phyloP scores from a whole-genome alignment of 1,140 invertebrate genomes.

The Bombus pascuorum region DNA sequence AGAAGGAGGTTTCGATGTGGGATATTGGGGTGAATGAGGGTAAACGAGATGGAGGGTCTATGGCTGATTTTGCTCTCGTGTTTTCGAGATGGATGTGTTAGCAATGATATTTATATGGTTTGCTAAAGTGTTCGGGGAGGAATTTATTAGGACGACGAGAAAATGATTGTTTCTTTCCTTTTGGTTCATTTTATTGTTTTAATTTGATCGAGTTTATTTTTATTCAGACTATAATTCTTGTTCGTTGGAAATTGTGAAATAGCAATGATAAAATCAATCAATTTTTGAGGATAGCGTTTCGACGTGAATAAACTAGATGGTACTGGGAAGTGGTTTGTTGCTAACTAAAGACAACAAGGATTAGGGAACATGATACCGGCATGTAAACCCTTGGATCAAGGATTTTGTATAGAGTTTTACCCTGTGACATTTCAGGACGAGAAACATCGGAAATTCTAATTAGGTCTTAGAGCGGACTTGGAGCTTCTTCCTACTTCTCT shows the following conservation, averaged over 20 bases:
- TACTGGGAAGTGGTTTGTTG: too few species aligned
- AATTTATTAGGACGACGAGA: not conserved
- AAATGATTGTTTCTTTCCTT: not conserved
- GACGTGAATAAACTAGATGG: too few species aligned
- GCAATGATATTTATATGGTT: too few species aligned
- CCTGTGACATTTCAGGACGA: not conserved
- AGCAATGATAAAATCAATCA: too few species aligned
- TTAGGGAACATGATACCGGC: not conserved
- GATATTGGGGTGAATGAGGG: not conserved
- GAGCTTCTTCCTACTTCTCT: not conserved
- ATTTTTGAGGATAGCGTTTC: too few species aligned
- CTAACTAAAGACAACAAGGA: not conserved
- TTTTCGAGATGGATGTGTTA: not conserved
- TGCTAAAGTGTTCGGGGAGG: too few species aligned
- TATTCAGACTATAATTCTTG: too few species aligned
- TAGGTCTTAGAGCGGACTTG: constrained; percentile 23
- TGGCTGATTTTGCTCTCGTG: not conserved
- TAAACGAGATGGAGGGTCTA: not conserved
- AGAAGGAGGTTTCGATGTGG: not conserved
- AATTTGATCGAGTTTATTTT: too few species aligned
- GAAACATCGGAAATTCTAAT: constrained; percentile 33
- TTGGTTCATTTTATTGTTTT: too few species aligned
- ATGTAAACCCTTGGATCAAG: not conserved
- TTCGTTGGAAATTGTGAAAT: too few species aligned
- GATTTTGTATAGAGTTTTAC: constrained; percentile 17